A percentile compares a stretch with the other conserved stretches of the same genome.
These are phyloP conservation scores for Caenorhabditis tropicalis DNA, from an alignment of 1,140 invertebrate species.

Conservation along the genomic window DNA sequence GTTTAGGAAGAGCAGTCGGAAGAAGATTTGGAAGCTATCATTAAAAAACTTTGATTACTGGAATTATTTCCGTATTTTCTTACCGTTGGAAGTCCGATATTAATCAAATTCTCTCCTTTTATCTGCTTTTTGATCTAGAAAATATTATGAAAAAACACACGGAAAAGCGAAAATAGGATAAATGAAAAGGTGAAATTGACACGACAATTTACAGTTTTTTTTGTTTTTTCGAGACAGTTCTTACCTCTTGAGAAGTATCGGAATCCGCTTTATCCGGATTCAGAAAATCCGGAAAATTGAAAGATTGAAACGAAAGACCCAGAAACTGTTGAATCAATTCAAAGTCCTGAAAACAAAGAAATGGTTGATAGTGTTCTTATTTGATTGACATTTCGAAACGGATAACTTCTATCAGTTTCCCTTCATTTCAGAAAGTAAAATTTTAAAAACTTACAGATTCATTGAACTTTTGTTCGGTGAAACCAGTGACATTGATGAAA, in stretches of 20 bases:
- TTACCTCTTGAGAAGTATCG: not conserved
- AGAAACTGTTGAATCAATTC: not conserved
- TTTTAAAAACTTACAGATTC: constrained; percentile 1
- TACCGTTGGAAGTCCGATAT: not conserved
- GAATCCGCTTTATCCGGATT: not conserved
- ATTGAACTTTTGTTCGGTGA: not conserved
- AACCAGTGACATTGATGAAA: not conserved
- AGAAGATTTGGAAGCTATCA: not conserved
- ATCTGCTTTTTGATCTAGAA: constrained; percentile 3
- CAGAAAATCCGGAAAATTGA: not conserved
- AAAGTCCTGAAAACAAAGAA: not conserved
- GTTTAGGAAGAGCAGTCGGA: not conserved
- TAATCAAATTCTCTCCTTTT: not conserved
- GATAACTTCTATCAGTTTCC: too few species aligned
- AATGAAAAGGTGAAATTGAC: not conserved
- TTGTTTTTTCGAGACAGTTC: not conserved
- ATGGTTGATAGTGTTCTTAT: too few species aligned
- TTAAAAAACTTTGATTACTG: not conserved
- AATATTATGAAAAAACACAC: constrained; percentile 8
- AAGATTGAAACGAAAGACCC: not conserved
- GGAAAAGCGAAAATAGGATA: not conserved
- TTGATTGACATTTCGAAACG: too few species aligned
- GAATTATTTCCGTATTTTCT: not conserved
- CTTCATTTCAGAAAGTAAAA: too few species aligned
- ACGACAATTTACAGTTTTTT: not conserved